A percentile compares a stretch with the other conserved stretches of the same genome.
Evolutionary conservation across 2,797 vertebrate species (phyloP).

Genomic region (Atherinosoma microstoma): DNA sequence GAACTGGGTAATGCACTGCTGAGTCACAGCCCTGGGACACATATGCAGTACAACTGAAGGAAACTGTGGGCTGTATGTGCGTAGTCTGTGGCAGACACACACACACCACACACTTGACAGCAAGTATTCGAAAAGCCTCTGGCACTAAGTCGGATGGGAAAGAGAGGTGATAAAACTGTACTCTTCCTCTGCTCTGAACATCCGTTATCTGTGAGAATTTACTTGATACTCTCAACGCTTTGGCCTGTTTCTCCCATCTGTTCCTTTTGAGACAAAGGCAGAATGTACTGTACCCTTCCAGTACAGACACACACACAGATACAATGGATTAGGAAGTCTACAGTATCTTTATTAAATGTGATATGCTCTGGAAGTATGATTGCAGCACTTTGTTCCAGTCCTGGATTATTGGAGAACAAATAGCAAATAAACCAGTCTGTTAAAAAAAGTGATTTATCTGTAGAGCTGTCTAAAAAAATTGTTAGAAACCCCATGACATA

Average conservation of each 20-base stretch:
- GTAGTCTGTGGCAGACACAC: constrained; percentile 1
- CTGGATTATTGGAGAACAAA: not conserved
- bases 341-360: not conserved
- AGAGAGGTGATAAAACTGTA: constrained; percentile 42
- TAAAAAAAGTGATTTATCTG: not conserved
- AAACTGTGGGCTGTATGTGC: constrained; percentile 24
- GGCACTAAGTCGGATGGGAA: constrained; percentile 31
- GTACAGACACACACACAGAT: not conserved
- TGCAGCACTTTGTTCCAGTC: not conserved
- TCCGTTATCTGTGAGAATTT: constrained; percentile 31
- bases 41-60: constrained; percentile 31
- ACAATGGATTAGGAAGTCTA: constrained; percentile 3
- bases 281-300: constrained; percentile 2
- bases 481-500: not conserved
- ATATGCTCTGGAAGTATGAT: not conserved
- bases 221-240: constrained; percentile 28
- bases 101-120: constrained; percentile 34
- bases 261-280: constrained; percentile 19
- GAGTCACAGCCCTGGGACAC: constrained; percentile 48
- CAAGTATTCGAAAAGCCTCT: constrained; percentile 42
- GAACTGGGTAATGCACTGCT: constrained; percentile 30
- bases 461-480: not conserved
- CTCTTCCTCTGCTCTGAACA: constrained; percentile 29
- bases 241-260: constrained; percentile 26
- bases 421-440: not conserved